These are phyloP conservation scores for Lottia scabra DNA, from an alignment of 2,888 invertebrate genomes.

Conservation along the genomic window DNA sequence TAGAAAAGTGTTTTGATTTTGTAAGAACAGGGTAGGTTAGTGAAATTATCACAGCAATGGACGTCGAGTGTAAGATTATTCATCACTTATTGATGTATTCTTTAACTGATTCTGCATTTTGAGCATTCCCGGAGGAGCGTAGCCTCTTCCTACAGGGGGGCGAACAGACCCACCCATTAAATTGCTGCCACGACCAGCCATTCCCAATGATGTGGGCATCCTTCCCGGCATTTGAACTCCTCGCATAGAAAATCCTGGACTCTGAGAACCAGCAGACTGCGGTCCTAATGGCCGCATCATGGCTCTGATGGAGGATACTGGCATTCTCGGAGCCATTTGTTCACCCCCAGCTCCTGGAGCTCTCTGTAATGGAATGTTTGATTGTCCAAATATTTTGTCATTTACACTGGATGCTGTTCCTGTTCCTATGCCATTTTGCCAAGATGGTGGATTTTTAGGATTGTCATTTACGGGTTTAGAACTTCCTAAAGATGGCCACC, in stretches of 20 bases:
- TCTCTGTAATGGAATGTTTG: background rate
- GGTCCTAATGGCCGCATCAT: background rate
- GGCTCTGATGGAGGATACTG: background rate
- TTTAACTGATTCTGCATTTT: background rate
- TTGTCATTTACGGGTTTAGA: background rate
- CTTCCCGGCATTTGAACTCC: background rate
- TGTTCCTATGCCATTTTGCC: background rate
- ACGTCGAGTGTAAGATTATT: too few species aligned
- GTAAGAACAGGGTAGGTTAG: too few species aligned
- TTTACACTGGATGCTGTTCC: background rate
- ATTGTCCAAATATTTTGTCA: background rate
- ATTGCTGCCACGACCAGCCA: constrained; percentile 1
- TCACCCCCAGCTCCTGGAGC: background rate
- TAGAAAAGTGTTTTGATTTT: too few species aligned
- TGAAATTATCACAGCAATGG: too few species aligned
- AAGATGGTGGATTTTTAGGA: background rate
- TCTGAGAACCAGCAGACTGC: background rate
- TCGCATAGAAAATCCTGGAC: background rate
- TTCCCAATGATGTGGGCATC: background rate
- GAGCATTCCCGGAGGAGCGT: constrained; percentile 41
- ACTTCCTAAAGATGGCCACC: background rate
- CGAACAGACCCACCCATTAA: background rate
- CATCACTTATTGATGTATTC: too few species aligned
- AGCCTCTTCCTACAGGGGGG: background rate
- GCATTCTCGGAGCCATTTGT: background rate